Conservation (phyloP, 2,888 invertebrate genomes). For the Choristoneura rosaceana region DNA sequence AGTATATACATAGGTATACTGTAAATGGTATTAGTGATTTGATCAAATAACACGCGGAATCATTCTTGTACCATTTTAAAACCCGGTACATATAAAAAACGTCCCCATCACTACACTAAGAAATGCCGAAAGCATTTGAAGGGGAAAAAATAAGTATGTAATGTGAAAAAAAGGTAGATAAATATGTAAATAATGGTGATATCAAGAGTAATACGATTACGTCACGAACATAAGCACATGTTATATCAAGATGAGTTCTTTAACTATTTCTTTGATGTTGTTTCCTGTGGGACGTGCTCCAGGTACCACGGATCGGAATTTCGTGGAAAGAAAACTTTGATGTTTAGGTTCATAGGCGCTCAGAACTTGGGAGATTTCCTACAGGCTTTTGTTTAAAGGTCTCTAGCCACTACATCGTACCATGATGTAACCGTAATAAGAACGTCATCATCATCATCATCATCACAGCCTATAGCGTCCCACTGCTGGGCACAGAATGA, state of each 20-base stretch:
- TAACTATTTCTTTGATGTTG: constrained; percentile 19
- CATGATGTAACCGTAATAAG: too few species aligned
- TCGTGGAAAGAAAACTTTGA: not conserved
- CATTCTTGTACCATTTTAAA: constrained; percentile 15
- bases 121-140: constrained; percentile 32
- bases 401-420: too few species aligned
- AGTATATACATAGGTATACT: too few species aligned
- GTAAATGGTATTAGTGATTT: too few species aligned
- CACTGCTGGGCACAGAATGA: too few species aligned
- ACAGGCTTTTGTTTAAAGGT: too few species aligned
- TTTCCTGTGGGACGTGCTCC: not conserved
- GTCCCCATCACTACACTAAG: constrained; percentile 15
- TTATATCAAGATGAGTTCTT: constrained; percentile 10
- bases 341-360: too few species aligned
- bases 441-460: too few species aligned
- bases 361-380: too few species aligned
- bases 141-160: constrained; percentile 40
- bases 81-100: constrained; percentile 19
- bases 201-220: constrained; percentile 35
- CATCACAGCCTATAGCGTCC: too few species aligned
- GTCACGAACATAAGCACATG: constrained; percentile 11
- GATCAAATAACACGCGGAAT: too few species aligned
- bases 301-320: not conserved
- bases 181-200: constrained; percentile 40
- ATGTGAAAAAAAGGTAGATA: constrained; percentile 38